Percentiles rank a stretch among this genome's conserved stretches.
phyloP scores from a whole-genome alignment of 2,113 vertebrate genomes.

The Drymodes brunneopygia region DNA sequence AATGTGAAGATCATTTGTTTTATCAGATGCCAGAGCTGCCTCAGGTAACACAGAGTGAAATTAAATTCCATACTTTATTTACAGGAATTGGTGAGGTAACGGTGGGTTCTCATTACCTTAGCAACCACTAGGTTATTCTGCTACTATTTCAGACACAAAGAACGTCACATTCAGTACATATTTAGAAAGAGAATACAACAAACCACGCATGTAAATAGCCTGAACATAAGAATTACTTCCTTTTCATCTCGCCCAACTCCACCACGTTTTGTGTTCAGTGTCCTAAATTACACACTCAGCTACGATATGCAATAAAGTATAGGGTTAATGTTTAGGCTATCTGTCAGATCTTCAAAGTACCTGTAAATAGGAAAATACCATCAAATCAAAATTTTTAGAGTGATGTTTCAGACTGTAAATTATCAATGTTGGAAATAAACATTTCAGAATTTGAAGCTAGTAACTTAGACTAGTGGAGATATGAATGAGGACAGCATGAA shows the following conservation, averaged over 20 bases:
- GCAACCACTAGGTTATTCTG: constrained; percentile 21
- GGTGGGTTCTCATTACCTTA: background rate
- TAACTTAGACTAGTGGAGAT: background rate
- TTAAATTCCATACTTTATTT: constrained; percentile 50
- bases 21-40: constrained; percentile 25
- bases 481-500: background rate
- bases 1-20: constrained; percentile 27
- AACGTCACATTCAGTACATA: background rate
- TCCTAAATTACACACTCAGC: constrained; percentile 13
- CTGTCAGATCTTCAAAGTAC: background rate
- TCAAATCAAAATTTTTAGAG: background rate
- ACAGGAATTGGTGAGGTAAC: background rate
- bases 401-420: background rate
- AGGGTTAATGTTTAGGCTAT: background rate
- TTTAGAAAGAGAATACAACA: background rate
- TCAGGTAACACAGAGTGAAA: constrained; percentile 41
- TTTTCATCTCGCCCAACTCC: background rate
- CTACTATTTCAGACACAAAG: background rate
- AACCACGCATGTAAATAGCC: background rate
- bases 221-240: background rate
- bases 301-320: background rate
- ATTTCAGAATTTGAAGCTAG: background rate
- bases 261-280: background rate
- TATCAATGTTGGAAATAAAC: background rate
- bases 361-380: background rate